Base-by-base conservation (phyloP, 2,888 invertebrate species). In the Caenorhabditis japonica region DNA sequence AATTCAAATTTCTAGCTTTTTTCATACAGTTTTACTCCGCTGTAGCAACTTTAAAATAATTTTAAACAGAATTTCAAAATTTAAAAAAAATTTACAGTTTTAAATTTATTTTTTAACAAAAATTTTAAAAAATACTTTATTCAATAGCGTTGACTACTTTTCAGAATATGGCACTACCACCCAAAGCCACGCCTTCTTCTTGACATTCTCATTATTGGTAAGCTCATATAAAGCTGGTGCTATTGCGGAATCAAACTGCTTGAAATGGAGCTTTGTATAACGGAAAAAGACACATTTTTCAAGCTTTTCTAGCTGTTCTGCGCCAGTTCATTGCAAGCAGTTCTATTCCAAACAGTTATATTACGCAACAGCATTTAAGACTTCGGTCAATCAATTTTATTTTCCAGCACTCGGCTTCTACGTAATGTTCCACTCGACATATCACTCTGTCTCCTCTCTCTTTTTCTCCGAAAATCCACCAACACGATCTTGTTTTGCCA, bases 361-460 rank as follows among this genome's bases (percentile, higher is more conserved):
- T n/a, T n/a, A n/a, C n/a, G n/a, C n/a, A n/a, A n/a, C n/a, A n/a
- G n/a, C n/a, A n/a, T n/a, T n/a, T n/a, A n/a, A n/a, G n/a, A n/a
- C n/a, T n/a, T n/a, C n/a, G n/a, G n/a, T n/a, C n/a, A n/a, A n/a
- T n/a, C n/a, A n/a, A n/a, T n/a, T n/a, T n/a, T n/a, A n/a, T n/a
- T 47, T 66, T 56, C 12, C 51, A 66, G 52, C 10, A 10, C 60
- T 60, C 43, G 69, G 41, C n/a, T 55, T 56, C 38, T 61, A 55
- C 44, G 61, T 70, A 21, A 55, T 70, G 70, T 43, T 60, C 41
- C 60, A 70, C 43, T 70, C 70, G n/a, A 70, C 70, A 10, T 61
- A 43, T 38, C 60, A 70, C 55, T 70, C 70, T 0, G 15, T 70
- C 13, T 51, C n/a, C 15, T 61, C 70, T 7, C 38, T 61, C 17